phyloP scores from a whole-genome alignment of 1,140 invertebrate genomes.

The Tachypleus tridentatus region DNA sequence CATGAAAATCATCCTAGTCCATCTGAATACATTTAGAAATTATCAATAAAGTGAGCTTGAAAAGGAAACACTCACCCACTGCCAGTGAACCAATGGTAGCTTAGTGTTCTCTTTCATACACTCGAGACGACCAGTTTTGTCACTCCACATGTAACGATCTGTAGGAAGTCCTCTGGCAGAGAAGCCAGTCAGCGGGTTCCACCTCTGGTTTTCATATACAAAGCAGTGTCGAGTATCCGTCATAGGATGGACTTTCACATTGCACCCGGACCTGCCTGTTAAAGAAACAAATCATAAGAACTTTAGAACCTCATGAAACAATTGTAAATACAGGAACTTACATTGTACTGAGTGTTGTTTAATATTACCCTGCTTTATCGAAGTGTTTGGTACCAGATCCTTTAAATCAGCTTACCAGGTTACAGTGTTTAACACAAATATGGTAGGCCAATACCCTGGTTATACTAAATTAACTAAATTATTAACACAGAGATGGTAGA shows the following conservation, averaged over 20 bases:
- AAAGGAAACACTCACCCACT: slow-evolving; percentile 51
- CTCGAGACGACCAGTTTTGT: slow-evolving; percentile 63
- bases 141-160: slow-evolving; percentile 67
- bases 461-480: too few relatives aligned
- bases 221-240: slow-evolving; percentile 68
- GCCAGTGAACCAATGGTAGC: slow-evolving; percentile 70
- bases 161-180: slow-evolving; percentile 70
- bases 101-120: slow-evolving; percentile 70
- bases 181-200: slow-evolving; percentile 85
- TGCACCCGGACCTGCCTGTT: slow-evolving; percentile 48
- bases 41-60: too few relatives aligned
- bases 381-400: too few relatives aligned
- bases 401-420: too few relatives aligned
- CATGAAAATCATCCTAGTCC: too few relatives aligned
- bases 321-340: too few relatives aligned
- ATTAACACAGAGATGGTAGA: too few relatives aligned
- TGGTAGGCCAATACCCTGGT: too few relatives aligned
- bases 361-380: too few relatives aligned
- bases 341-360: too few relatives aligned
- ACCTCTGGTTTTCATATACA: slow-evolving; percentile 86
- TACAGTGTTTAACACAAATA: too few relatives aligned
- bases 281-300: slow-evolving; percentile 12
- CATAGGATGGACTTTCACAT: slow-evolving; percentile 59
- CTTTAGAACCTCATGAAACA: background rate
- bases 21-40: too few relatives aligned